A percentile compares a stretch with the other conserved stretches of the same genome.
Evolutionary conservation across 92 coral and sea anemone genomes (phyloP).

Genomic region (Porites divaricata): DNA sequence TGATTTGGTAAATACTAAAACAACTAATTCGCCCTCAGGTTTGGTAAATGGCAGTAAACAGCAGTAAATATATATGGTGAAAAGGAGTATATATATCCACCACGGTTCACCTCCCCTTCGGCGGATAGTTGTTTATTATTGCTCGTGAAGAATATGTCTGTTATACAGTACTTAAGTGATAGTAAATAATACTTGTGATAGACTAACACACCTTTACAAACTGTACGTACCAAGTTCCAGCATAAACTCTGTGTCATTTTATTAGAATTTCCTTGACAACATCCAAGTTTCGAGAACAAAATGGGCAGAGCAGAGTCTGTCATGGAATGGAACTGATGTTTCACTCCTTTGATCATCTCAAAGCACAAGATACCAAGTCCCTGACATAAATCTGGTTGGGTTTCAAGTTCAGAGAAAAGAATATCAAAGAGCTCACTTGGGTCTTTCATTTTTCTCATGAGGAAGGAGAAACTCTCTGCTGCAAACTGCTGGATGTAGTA

Average conservation of each 20-base stretch:
- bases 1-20: too few species aligned
- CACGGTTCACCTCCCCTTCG: too few species aligned
- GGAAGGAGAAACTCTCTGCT: conserved; percentile 97
- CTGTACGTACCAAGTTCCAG: conserved; percentile 73
- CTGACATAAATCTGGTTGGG: conserved; percentile 66
- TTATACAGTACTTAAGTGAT: too few species aligned
- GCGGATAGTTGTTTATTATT: too few species aligned
- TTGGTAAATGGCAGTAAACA: too few species aligned
- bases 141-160: too few species aligned
- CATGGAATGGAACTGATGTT: conserved; percentile 88
- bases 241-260: conserved; percentile 6
- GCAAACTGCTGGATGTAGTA: conserved; percentile 91
- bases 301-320: conserved; percentile 72
- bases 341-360: conserved; percentile 90
- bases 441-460: conserved; percentile 84
- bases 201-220: not conserved
- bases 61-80: too few species aligned
- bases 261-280: conserved; percentile 32
- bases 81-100: too few species aligned
- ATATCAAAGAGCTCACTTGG: conserved; percentile 63
- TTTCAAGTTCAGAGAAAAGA: conserved; percentile 57
- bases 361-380: conserved; percentile 88
- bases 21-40: too few species aligned
- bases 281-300: conserved; percentile 79
- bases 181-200: too few species aligned